Evolutionary conservation across 1,140 invertebrate genomes (phyloP).

Genomic region (Oppia nitens): DNA sequence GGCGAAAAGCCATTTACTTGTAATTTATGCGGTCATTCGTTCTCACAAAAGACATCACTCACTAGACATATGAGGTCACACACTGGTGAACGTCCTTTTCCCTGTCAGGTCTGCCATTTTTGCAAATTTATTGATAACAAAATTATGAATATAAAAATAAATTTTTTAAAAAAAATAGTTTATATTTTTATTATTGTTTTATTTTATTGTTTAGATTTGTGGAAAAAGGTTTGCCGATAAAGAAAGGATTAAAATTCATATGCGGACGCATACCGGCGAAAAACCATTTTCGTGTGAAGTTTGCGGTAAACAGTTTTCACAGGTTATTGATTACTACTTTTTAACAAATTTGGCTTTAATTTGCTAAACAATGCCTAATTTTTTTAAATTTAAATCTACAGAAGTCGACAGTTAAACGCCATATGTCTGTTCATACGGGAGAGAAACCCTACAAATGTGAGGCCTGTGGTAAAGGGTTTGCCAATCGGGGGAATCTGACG

Average conservation of each 20-base stretch:
- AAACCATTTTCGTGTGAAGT: constrained; percentile 37
- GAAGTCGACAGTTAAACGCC: constrained; percentile 80
- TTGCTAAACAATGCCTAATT: too few species aligned
- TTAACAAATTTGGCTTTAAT: background rate
- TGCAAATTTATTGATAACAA: background rate
- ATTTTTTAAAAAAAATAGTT: too few species aligned
- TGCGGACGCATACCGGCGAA: constrained; percentile 65
- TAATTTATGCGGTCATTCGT: constrained; percentile 79
- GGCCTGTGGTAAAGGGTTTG: constrained; percentile 76
- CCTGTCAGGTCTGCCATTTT: constrained; percentile 16
- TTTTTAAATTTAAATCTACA: too few species aligned
- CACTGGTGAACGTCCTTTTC: constrained; percentile 33
- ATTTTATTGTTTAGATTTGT: too few species aligned
- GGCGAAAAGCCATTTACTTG: constrained; percentile 69
- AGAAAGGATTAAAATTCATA: constrained; percentile 36
- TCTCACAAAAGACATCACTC: constrained; percentile 46
- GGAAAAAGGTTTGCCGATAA: constrained; percentile 23
- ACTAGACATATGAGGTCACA: constrained; percentile 52
- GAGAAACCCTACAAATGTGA: constrained; percentile 80
- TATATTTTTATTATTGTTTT: too few species aligned
- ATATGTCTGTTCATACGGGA: constrained; percentile 85
- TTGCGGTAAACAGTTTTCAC: constrained; percentile 41
- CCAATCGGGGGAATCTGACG: constrained; percentile 94
- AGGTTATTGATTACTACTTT: constrained; percentile 1
- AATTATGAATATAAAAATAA: background rate